phyloP scores from a whole-genome alignment of 2,888 invertebrate species.

The Lasioglossum figueresi region DNA sequence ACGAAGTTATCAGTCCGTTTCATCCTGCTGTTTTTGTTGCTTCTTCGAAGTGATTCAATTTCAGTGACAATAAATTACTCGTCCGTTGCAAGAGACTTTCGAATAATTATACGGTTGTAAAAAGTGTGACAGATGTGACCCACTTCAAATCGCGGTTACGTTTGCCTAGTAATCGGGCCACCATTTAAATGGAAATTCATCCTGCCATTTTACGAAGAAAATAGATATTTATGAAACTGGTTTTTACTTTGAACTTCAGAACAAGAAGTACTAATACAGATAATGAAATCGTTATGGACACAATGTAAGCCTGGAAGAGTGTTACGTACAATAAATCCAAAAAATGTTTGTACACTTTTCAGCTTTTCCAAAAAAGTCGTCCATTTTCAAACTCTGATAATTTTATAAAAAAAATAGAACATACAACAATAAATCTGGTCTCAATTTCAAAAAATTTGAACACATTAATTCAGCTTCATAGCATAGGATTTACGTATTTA shows the following conservation, averaged over 20 bases:
- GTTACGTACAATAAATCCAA: background rate
- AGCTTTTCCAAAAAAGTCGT: too few species aligned
- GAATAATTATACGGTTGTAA: slow-evolving; percentile 41
- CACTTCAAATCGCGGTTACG: slow-evolving; percentile 48
- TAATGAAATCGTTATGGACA: background rate
- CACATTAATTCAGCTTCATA: too few species aligned
- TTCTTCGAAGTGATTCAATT: slow-evolving; percentile 11
- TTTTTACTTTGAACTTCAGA: background rate
- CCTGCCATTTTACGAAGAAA: background rate
- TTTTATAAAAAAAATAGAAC: too few species aligned
- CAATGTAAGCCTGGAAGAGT: background rate
- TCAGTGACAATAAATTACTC: slow-evolving; percentile 31
- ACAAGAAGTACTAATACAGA: background rate
- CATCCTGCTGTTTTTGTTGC: background rate
- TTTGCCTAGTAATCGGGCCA: slow-evolving; percentile 26
- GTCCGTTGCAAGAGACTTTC: slow-evolving; percentile 37
- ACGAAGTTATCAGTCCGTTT: slow-evolving; percentile 9
- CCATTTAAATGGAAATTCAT: slow-evolving; percentile 16
- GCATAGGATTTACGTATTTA: too few species aligned
- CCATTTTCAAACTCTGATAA: too few species aligned
- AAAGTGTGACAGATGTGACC: slow-evolving; percentile 54
- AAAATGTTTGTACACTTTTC: too few species aligned
- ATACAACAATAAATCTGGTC: too few species aligned
- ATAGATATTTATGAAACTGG: background rate
- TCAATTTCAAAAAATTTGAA: too few species aligned